Base-by-base conservation (phyloP, 2,797 vertebrate species). In the Oreortyx pictus region DNA sequence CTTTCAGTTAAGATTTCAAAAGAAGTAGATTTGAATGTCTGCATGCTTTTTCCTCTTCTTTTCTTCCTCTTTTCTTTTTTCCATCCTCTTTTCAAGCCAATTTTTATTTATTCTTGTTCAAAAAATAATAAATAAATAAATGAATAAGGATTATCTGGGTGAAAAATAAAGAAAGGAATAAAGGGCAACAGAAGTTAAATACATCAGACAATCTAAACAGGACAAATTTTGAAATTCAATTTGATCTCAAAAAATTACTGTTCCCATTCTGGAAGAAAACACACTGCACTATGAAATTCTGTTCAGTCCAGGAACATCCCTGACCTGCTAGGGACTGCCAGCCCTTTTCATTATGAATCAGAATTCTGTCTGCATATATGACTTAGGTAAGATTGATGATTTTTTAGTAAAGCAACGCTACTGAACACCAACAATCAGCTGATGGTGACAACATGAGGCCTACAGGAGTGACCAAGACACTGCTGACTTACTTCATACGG, bases 401-500 rank as follows among this genome's bases (percentile, higher is more conserved):
- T 60, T 60, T 39, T 46, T 49, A 44, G n/a, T n/a, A 78, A 43
- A 49, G 31, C 19, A 4, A 14, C 23, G 67, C 29, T 50, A 37
- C 14, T 49, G 14, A 39, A 37, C 0, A 2, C 23, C 24, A 20
- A 19, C 14, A 31, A 7, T 4, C 33, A 37, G 23, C 16, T 37
- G 56, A 11, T 3, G n/a, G 17, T 2, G 0, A 27, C 46, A 49
- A 9, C 1, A 2, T 24, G 14, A 27, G 44, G 37, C 4, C 0
- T 2, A 9, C 50, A 39, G 3, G 25, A 60, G 62, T 0, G 3
- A 8, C n/a, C 15, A 43, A 33, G 57, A 23, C 27, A 52, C 11
- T 41, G 52, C 18, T 25, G 11, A 5, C 43, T 13, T 7, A 24
- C 35, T 60, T 43, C 17, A 6, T 6, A 4, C 27, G 23, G 20